Conservation (phyloP, 2,888 invertebrate genomes). For the Eubasilissa splendida region DNA sequence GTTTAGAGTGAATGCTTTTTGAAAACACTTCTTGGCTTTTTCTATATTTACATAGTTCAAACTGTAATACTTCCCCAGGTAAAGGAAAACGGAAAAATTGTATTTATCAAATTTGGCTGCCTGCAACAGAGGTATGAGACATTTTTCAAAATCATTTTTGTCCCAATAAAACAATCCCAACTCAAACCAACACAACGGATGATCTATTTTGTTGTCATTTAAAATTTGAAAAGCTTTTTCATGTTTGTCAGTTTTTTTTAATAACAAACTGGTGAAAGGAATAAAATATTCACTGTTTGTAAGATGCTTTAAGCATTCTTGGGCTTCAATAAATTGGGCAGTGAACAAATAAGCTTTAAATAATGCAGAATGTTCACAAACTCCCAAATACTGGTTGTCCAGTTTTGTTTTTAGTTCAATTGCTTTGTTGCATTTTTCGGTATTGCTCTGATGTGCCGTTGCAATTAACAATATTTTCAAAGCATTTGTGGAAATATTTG, state of each 20-base stretch:
- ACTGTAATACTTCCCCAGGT: slow-evolving; percentile 83
- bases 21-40: slow-evolving; percentile 87
- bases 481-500: slow-evolving; percentile 58
- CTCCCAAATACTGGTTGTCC: slow-evolving; percentile 61
- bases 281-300: slow-evolving; percentile 61
- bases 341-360: slow-evolving; percentile 64
- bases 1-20: slow-evolving; percentile 86
- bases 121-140: slow-evolving; percentile 77
- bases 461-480: slow-evolving; percentile 61
- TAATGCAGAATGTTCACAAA: slow-evolving; percentile 61
- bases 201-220: slow-evolving; percentile 65
- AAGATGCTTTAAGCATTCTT: slow-evolving; percentile 63
- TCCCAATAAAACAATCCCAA: slow-evolving; percentile 77
- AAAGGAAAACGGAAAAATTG: slow-evolving; percentile 81
- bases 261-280: slow-evolving; percentile 70
- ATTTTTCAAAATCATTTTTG: slow-evolving; percentile 73
- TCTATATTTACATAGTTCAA: slow-evolving; percentile 75
- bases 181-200: slow-evolving; percentile 72
- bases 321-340: slow-evolving; percentile 63
- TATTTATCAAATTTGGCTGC: slow-evolving; percentile 83
- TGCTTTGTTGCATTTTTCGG: slow-evolving; percentile 73
- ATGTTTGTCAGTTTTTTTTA: slow-evolving; percentile 70
- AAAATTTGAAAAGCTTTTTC: slow-evolving; percentile 73
- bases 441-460: slow-evolving; percentile 65
- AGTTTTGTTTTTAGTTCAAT: slow-evolving; percentile 65